Evolutionary conservation across 2,113 vertebrate genomes (phyloP), one percentile per base, ranked within the genome.

Genomic region (Paralichthys olivaceus): DNA sequence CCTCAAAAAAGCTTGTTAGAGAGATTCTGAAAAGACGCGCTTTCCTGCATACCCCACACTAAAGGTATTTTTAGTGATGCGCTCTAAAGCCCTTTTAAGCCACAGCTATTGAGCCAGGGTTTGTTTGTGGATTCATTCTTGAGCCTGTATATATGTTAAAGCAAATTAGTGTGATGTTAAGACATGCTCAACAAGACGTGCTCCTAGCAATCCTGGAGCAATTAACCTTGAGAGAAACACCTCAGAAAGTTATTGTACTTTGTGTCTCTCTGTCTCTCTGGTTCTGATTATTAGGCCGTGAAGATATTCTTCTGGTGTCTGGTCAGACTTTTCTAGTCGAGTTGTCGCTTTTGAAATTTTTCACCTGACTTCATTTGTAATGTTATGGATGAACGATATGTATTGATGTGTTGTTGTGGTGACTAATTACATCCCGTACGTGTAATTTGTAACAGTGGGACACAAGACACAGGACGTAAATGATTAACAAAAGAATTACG

Each of bases 171-270:
- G 47, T 75, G 58, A 80, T 72, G 49, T 71, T 60, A 25, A 56
- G 63, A 62, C 25, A 45, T 71, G 53, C 58, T 69, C 43, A 67
- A 66, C 61, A 29, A 65, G 70, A 77, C 25, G 19, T 57, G 53
- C 56, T 55, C 63, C 47, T 28, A 40, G 19, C 34, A 67, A 58
- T 62, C 49, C 23, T 60, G 3, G 28, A 69, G 60, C 66, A 84
- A 87, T 86, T 89, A 87, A 84, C 72, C 76, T 80, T 74, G n/a
- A 75, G 53, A 64, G 80, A 84, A 73, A 80, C 80, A 45, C 65
- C 60, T 62, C 23, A 8, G 23, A 40, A 80, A 81, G 26, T 61
- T 54, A 62, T 71, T 76, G 25, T 66, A 54, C 56, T 73, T 85
- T 55, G 11, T 57, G 23, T 57, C 6, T 72, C 49, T 45, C 37